Evolutionary conservation across 2,797 vertebrate species (phyloP).

Genomic region (Poecilia picta): DNA sequence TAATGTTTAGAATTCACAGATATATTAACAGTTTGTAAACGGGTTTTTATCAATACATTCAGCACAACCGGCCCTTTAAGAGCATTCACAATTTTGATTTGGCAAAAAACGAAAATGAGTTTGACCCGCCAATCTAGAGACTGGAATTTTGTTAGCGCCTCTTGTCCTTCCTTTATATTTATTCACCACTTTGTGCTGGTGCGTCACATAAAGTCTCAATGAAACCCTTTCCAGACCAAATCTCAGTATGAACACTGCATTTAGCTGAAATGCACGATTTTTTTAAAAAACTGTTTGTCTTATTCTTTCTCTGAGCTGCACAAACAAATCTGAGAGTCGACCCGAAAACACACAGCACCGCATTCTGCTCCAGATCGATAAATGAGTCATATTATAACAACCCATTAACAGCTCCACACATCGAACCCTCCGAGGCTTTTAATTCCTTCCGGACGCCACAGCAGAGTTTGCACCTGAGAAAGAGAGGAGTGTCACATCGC

Average conservation of each 20-base stretch:
- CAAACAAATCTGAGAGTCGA: conserved; percentile 14
- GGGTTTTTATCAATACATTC: too few species aligned
- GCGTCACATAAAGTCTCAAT: background rate
- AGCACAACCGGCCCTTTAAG: too few species aligned
- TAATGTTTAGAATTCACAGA: too few species aligned
- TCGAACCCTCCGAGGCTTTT: conserved; percentile 48
- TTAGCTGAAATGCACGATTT: background rate
- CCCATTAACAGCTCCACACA: conserved; percentile 62
- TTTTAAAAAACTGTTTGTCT: background rate
- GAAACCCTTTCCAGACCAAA: background rate
- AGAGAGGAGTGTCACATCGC: conserved; percentile 32
- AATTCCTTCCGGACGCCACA: conserved; percentile 47
- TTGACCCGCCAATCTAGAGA: background rate
- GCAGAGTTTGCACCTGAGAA: conserved; percentile 53
- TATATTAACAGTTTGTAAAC: too few species aligned
- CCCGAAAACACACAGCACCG: conserved; percentile 22
- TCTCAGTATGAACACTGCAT: background rate
- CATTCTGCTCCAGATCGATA: conserved; percentile 43
- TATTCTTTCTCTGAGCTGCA: conserved; percentile 2
- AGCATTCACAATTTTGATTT: too few species aligned
- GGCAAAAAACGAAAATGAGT: background rate
- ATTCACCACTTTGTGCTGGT: background rate
- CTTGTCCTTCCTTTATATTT: background rate
- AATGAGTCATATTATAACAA: conserved; percentile 44
- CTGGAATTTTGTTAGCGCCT: background rate